Evolutionary conservation across 2,797 vertebrate genomes (phyloP).

Genomic region (Clarias laeviceps): DNA sequence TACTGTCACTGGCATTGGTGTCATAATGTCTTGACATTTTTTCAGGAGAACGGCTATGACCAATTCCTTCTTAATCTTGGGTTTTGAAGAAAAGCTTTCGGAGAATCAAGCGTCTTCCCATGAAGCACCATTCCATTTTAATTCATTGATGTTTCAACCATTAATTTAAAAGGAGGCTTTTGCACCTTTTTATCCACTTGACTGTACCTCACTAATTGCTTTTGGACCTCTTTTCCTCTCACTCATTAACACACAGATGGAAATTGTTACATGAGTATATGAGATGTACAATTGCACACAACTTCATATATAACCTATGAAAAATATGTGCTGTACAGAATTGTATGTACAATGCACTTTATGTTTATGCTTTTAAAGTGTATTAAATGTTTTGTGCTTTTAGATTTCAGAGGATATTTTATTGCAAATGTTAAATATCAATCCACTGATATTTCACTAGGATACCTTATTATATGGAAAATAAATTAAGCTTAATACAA

Average conservation of each 20-base stretch:
- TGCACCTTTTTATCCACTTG: slow-evolving; percentile 79
- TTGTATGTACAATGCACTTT: background rate
- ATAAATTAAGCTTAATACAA: background rate
- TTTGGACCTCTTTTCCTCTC: slow-evolving; percentile 53
- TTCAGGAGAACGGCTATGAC: slow-evolving; percentile 55
- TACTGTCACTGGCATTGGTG: slow-evolving; percentile 46
- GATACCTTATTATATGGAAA: background rate
- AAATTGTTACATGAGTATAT: slow-evolving; percentile 52
- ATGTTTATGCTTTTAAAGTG: background rate
- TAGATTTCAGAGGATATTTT: background rate
- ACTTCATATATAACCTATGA: slow-evolving; percentile 11
- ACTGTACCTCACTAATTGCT: slow-evolving; percentile 79
- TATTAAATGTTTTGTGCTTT: background rate
- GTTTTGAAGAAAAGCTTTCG: slow-evolving; percentile 67
- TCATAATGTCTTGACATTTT: slow-evolving; percentile 58
- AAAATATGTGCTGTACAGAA: slow-evolving; percentile 16
- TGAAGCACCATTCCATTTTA: slow-evolving; percentile 65
- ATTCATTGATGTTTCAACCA: slow-evolving; percentile 72
- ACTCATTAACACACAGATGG: slow-evolving; percentile 30
- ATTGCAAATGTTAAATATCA: background rate
- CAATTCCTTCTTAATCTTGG: slow-evolving; percentile 63
- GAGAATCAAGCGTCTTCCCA: slow-evolving; percentile 58
- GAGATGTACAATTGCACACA: slow-evolving; percentile 34
- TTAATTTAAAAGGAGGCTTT: slow-evolving; percentile 74
- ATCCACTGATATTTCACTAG: background rate